A percentile compares a stretch with the other conserved stretches of the same genome.
Evolutionary conservation across 2,888 invertebrate species (phyloP).

Genomic region (Mythimna lalbum): DNA sequence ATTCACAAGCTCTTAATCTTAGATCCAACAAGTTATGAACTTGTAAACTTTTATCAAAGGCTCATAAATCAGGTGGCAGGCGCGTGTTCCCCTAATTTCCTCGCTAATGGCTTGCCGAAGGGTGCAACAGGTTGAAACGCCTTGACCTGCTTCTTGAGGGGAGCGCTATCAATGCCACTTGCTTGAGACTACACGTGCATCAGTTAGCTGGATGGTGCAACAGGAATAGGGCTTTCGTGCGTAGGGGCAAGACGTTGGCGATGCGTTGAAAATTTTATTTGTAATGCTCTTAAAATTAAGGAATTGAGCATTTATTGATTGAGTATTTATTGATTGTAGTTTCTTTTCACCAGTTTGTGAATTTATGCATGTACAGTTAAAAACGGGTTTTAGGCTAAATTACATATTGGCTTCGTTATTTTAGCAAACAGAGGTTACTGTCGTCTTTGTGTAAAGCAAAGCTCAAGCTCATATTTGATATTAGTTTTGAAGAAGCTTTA

Average conservation of each 20-base stretch:
- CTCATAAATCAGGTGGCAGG: slow-evolving; percentile 70
- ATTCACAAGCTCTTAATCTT: slow-evolving; percentile 23
- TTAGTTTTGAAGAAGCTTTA: no score
- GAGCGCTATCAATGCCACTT: slow-evolving; percentile 71
- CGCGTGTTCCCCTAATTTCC: slow-evolving; percentile 77
- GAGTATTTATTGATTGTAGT: background rate
- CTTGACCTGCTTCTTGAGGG: slow-evolving; percentile 88
- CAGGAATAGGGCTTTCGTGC: background rate
- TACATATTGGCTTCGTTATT: background rate
- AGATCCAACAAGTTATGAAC: slow-evolving; percentile 50
- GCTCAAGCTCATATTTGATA: no score
- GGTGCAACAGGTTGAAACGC: slow-evolving; percentile 84
- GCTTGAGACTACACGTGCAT: slow-evolving; percentile 49
- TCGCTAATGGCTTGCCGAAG: slow-evolving; percentile 67
- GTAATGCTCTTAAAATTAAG: background rate
- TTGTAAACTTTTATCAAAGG: slow-evolving; percentile 61
- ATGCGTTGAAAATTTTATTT: background rate
- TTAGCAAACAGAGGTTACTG: background rate
- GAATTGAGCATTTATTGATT: no score
- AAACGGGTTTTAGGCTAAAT: background rate
- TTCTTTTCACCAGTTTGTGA: background rate
- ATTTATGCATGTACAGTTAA: no score
- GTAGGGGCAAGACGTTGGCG: background rate
- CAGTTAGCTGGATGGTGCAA: slow-evolving; percentile 41
- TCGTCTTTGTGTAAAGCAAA: no score